A percentile compares a stretch with the other conserved stretches of the same genome.
Conservation (phyloP, 2,797 vertebrate species). For the Falco naumanni region DNA sequence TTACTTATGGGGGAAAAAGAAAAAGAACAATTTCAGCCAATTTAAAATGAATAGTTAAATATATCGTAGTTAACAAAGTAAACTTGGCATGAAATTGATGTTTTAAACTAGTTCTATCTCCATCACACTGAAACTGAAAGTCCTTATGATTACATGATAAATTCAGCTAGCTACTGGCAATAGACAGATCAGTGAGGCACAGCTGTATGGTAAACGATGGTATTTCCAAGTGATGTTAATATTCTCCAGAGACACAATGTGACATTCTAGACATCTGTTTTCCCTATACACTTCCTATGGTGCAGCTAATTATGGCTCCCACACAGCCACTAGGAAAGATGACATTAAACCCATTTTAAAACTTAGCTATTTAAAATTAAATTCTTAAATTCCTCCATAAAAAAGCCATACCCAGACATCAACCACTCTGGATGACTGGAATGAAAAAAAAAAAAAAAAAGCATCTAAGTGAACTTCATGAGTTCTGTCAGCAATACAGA, state of each 20-base stretch:
- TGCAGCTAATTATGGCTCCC: constrained; percentile 16
- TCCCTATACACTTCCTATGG: neutral
- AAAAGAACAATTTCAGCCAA: neutral
- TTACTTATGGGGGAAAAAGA: neutral
- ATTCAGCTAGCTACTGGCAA: constrained; percentile 8
- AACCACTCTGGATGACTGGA: neutral
- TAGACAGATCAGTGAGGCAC: neutral
- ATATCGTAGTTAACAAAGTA: neutral
- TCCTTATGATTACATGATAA: neutral
- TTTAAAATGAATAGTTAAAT: neutral
- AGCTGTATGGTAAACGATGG: neutral
- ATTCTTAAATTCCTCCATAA: neutral
- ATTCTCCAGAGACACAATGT: constrained; percentile 1
- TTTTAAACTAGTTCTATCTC: neutral
- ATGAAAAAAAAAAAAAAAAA: neutral
- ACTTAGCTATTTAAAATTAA: neutral
- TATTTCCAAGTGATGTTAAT: constrained; percentile 27
- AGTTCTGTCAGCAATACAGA: neutral
- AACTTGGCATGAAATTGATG: neutral
- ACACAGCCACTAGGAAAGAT: neutral
- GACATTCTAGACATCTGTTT: constrained; percentile 40
- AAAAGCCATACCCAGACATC: neutral
- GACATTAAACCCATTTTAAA: neutral
- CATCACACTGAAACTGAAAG: neutral
- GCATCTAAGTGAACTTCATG: neutral